Percentiles rank a stretch among this genome's conserved stretches.
Conservation (phyloP, 2,888 invertebrate genomes). For the Diploptera punctata region DNA sequence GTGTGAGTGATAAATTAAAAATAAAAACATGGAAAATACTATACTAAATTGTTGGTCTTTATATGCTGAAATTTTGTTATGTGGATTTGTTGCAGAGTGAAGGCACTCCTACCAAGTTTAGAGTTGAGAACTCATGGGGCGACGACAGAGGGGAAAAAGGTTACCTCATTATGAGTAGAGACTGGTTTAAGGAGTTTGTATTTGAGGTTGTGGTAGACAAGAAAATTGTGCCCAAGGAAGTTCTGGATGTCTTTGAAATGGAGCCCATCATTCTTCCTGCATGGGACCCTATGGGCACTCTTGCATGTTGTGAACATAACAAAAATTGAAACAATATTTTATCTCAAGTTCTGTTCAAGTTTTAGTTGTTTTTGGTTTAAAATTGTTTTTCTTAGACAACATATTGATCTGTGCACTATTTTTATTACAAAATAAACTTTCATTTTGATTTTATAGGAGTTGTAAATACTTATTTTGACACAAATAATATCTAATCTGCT, state of each 20-base stretch:
- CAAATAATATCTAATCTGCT: too few species aligned
- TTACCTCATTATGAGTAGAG: conserved; percentile 79
- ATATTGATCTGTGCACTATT: too few species aligned
- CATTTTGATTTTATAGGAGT: too few species aligned
- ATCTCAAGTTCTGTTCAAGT: too few species aligned
- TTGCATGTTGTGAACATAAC: conserved; percentile 58
- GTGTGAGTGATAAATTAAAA: too few species aligned
- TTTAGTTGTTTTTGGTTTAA: too few species aligned
- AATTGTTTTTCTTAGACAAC: too few species aligned
- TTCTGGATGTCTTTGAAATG: conserved; percentile 77
- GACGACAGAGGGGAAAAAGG: conserved; percentile 89
- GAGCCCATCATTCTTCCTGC: conserved; percentile 82
- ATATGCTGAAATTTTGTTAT: conserved; percentile 29
- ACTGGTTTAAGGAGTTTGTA: conserved; percentile 89
- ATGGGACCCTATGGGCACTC: conserved; percentile 94
- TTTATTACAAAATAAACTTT: too few species aligned
- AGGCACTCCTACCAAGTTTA: conserved; percentile 74
- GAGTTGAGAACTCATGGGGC: conserved; percentile 93
- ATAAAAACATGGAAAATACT: too few species aligned
- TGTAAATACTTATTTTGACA: too few species aligned
- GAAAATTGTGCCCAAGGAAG: conserved; percentile 75
- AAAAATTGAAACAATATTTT: too few species aligned
- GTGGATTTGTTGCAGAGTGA: conserved; percentile 60
- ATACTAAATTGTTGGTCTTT: too few species aligned
- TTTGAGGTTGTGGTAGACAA: conserved; percentile 91